Base-by-base conservation (phyloP, 2,888 invertebrate species). In the Rhorus exstirpatorius region DNA sequence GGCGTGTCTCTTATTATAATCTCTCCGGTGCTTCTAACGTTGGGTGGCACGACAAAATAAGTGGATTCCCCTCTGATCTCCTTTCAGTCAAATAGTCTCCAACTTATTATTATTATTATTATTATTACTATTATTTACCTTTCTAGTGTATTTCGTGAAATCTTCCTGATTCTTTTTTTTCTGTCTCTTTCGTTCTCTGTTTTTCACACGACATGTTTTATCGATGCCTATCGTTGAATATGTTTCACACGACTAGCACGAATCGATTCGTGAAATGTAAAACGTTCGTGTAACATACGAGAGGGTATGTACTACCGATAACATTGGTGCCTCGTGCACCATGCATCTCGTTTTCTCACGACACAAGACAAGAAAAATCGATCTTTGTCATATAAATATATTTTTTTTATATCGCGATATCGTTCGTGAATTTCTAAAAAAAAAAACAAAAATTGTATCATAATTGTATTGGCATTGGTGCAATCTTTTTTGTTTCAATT, bases 141-240 rank as follows among this genome's bases (percentile, higher is more conserved):
- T 19, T 19, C 44, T 12, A 31, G n/a, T n/a, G 58, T 31, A 26
- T 58, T 71, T 55, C 26, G 31, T 46, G 58, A 58, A 68, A 41
- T 17, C 38, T 41, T 21, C 21, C n/a, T 21, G 21, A 26, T 21
- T 31, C n/a, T 41, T 6, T 17, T 71, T 17, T n/a, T 3, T 44
- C 35, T n/a, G 14, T 65, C 19, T 31, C 31, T 24, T 63, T 60
- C 53, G 21, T 67, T 31, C 38, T 44, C 24, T 72, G 58, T 41
- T 65, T 74, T 17, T n/a, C n/a, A n/a, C 68, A 24, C 55, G 68
- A 68, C 75, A 63, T 61, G 17, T 53, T 58, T 58, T 49, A 65
- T 80, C 80, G 70, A 76, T 76, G n/a, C 49, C 26, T 24, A 44
- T 31, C 46, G 63, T 53, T 76, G 70, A 80, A n/a, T n/a, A 70